Percentiles rank a stretch among this genome's conserved stretches.
phyloP scores from a whole-genome alignment of 2,113 vertebrate species.

The Cavia porcellus region DNA sequence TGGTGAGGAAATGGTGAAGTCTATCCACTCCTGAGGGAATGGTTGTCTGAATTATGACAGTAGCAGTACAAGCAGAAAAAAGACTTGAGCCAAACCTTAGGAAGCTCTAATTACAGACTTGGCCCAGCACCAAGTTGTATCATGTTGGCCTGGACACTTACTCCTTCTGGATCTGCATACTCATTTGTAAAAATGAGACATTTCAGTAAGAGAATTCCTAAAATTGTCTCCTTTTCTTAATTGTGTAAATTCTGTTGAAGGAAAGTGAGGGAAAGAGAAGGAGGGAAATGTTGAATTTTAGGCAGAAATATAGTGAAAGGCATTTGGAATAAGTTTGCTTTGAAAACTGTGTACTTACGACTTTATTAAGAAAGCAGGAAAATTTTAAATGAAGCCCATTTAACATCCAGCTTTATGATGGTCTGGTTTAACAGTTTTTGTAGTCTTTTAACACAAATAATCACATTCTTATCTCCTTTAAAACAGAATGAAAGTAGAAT shows the following conservation, averaged over 20 bases:
- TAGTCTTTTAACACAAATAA: conserved; percentile 47
- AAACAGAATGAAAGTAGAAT: not conserved
- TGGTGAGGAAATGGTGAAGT: not conserved
- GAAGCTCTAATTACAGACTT: not conserved
- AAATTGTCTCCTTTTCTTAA: not conserved
- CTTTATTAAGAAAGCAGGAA: conserved; percentile 25
- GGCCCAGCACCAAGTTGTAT: not conserved
- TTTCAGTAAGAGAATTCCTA: not conserved
- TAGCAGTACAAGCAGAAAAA: not conserved
- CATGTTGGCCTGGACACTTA: not conserved
- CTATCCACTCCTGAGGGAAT: not conserved
- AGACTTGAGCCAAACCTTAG: not conserved
- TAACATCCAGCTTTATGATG: conserved; percentile 35
- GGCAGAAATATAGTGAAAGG: not conserved
- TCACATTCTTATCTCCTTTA: conserved; percentile 23
- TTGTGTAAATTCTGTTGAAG: not conserved
- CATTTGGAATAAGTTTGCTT: conserved; percentile 10
- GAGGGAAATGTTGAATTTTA: not conserved
- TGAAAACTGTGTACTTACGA: conserved; percentile 27
- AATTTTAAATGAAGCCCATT: not conserved
- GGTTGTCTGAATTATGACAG: not conserved
- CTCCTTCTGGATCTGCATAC: not conserved
- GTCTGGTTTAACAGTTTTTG: not conserved
- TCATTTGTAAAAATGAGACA: conserved; percentile 1
- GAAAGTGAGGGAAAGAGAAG: not conserved